Base-by-base conservation (phyloP, 2,888 invertebrate genomes). In the Diabrotica balteata region DNA sequence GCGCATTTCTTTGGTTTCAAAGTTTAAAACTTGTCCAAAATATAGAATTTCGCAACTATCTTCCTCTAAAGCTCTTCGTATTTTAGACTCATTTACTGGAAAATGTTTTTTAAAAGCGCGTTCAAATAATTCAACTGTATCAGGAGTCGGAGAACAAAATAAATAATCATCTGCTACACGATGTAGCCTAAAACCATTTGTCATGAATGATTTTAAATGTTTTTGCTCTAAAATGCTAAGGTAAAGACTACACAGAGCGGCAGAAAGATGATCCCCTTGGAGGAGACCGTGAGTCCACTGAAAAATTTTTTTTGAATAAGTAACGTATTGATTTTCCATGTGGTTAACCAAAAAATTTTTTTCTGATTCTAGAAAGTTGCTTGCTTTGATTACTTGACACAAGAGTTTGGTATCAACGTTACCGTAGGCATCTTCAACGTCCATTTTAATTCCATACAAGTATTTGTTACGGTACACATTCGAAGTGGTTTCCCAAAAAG, bases 121-220 rank as follows among this genome's bases (percentile, higher is more conserved):
- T n/a, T 65, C 45, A 52, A 77, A 76, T 7, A 58, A 42, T 8
- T 69, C 59, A 3, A 73, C 71, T 54, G 68, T 63, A 22, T 11
- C 6, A n/a, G 53, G 55, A 42, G 72, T 66, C 2, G 64, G 68
- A 7, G 77, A 72, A 58, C 76, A 76, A 42, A 74, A 75, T 55
- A 77, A 72, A 62, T 75, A 77, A 63, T 77, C 76, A 55, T 77
- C 77, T 5, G 73, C 75, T 6, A 72, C 69, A 43, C 77, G 65
- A 60, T 73, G 72, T 22, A 76, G 51, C 8, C 73, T 69, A 54
- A 53, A 65, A 55, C 63, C 55, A 8, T 45, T 52, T 58, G 58
- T 11, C 9, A 58, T 62, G 17, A 72, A 69, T 50, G 65, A 47
- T 9, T 61, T 4, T 8, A 73, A 63, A 55, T 73, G 59, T 44